Percentiles rank a stretch among this genome's conserved stretches.
Evolutionary conservation across 2,797 vertebrate genomes (phyloP).

Genomic region (Staurois parvus): DNA sequence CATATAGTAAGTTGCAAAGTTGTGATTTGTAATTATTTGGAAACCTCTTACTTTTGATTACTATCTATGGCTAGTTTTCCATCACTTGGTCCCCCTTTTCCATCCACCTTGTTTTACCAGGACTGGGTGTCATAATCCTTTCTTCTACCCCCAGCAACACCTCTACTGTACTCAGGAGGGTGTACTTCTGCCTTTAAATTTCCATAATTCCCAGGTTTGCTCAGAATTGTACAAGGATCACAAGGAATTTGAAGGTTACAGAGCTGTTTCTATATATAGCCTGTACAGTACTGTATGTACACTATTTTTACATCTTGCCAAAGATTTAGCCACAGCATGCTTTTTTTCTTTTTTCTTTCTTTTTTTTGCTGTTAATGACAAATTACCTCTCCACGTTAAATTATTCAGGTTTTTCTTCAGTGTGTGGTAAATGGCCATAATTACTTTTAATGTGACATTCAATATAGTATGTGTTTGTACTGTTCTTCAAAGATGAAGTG

Average conservation of each 20-base stretch:
- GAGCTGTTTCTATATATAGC: neutral
- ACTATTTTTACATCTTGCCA: conserved; percentile 31
- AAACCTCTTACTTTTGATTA: no score
- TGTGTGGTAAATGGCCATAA: conserved; percentile 62
- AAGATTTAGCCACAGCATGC: conserved; percentile 1
- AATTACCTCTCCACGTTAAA: conserved; percentile 49
- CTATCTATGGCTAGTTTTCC: no score
- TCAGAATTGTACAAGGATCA: neutral
- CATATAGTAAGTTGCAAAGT: no score
- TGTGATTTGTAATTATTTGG: no score
- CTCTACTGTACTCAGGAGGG: neutral
- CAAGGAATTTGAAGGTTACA: neutral
- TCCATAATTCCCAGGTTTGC: neutral
- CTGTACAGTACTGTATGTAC: conserved; percentile 11
- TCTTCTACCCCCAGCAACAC: no score
- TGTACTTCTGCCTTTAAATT: neutral
- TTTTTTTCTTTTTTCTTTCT: neutral
- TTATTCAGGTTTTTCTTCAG: conserved; percentile 50
- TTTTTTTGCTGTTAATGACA: conserved; percentile 53
- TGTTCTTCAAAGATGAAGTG: conserved; percentile 56
- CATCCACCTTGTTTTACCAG: no score
- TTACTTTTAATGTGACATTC: conserved; percentile 61
- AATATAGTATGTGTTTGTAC: conserved; percentile 59
- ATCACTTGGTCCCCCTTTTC: no score
- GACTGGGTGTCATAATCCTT: no score